Evolutionary conservation across 1,140 invertebrate species (phyloP), one percentile per base, ranked within the genome.

Genomic region (Musca domestica): DNA sequence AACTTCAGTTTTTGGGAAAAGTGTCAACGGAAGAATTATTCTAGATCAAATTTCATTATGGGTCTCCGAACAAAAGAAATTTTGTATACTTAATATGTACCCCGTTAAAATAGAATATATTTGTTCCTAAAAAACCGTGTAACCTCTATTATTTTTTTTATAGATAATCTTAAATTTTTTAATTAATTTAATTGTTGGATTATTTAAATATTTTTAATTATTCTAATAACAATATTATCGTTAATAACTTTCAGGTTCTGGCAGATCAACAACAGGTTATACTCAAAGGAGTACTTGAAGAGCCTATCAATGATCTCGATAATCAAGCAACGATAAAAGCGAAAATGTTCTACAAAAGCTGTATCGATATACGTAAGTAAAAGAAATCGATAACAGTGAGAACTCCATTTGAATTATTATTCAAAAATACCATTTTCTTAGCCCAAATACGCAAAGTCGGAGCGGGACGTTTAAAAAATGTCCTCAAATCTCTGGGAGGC

Each of bases 191-290:
- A n/a, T n/a, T n/a, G n/a, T n/a, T n/a, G n/a, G n/a, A n/a, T n/a
- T n/a, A n/a, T n/a, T n/a, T n/a, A n/a, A n/a, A n/a, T n/a, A n/a
- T n/a, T n/a, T n/a, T n/a, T n/a, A n/a, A n/a, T n/a, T n/a, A n/a
- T n/a, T n/a, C n/a, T n/a, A n/a, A n/a, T n/a, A 48, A 22, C 17
- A 20, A 22, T 17, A 2, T 4, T 20, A 22, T 10, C 19, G 19
- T 2, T 22, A 3, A 2, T 30, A 15, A 27, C 9, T 17, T 54
- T 1, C 10, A 81, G 79, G 91, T 93, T 14, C 85, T 96, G 66
- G 90, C 92, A 2, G 93, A 95, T 81, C 91, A 95, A 73, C 84
- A 95, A 51, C 92, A 95, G 83, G 84, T 95, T 46, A 91, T 92
- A 47, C 81, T 96, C 2, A 94, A 93, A 84, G 89, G 88, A 46